These are phyloP conservation scores for Parauchenoglanis ngamensis DNA, from an alignment of 2,797 vertebrate genomes.

Conservation along the genomic window DNA sequence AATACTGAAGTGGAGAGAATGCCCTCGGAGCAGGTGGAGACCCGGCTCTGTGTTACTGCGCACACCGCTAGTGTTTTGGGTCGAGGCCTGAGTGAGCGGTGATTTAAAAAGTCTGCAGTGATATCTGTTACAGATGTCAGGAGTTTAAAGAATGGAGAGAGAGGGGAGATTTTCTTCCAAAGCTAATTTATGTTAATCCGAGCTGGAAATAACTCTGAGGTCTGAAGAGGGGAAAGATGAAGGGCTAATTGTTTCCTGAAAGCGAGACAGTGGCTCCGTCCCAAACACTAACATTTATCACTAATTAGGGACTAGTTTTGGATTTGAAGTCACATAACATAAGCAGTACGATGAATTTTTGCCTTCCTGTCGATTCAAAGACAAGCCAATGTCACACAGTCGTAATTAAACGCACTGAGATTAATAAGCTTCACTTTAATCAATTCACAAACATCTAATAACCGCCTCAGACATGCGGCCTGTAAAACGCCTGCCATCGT, in stretches of 20 bases:
- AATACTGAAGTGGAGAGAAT: neutral
- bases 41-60: neutral
- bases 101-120: neutral
- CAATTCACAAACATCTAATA: conserved; percentile 51
- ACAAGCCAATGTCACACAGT: neutral
- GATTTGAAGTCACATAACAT: neutral
- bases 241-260: neutral
- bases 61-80: neutral
- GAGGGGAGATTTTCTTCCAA: neutral
- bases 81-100: neutral
- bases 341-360: neutral
- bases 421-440: conserved; percentile 48
- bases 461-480: conserved; percentile 42
- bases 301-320: neutral
- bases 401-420: neutral
- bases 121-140: neutral
- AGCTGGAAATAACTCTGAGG: neutral
- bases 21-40: neutral
- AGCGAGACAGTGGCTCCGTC: neutral
- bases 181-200: neutral
- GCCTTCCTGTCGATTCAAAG: neutral
- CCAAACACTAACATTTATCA: neutral
- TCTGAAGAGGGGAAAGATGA: neutral
- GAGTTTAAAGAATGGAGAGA: neutral
- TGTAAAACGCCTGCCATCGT: conserved; percentile 31